Percentiles rank a stretch among this genome's conserved stretches.
Conservation (phyloP, 1,140 invertebrate genomes). For the Dreissena polymorpha region DNA sequence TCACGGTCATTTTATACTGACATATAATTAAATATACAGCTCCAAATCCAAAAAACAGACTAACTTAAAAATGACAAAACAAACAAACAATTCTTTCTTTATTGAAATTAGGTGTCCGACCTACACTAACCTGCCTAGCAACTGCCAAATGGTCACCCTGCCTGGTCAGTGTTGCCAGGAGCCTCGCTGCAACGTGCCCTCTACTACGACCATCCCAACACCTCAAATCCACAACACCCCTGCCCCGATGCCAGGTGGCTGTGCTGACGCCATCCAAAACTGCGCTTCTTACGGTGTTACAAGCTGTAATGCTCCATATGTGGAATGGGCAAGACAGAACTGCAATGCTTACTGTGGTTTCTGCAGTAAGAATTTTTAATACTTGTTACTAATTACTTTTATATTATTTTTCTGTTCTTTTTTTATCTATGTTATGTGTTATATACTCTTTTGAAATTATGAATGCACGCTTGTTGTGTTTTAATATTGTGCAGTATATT, state of each 20-base stretch:
- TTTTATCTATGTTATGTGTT: no score
- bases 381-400: neutral
- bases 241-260: constrained; percentile 25
- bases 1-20: no score
- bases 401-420: no score
- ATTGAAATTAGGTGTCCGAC: constrained; percentile 59
- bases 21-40: no score
- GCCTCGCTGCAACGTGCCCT: constrained; percentile 51
- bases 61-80: no score
- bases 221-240: constrained; percentile 23
- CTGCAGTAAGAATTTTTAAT: constrained; percentile 60
- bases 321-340: constrained; percentile 65
- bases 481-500: no score
- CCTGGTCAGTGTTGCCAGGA: constrained; percentile 65
- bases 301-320: constrained; percentile 56
- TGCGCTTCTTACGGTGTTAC: constrained; percentile 54
- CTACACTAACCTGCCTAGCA: constrained; percentile 60
- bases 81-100: no score
- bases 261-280: constrained; percentile 49
- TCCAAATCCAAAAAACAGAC: no score
- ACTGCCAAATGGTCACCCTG: constrained; percentile 58
- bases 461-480: no score
- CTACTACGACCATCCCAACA: constrained; percentile 12
- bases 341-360: constrained; percentile 66
- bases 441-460: no score